These are phyloP conservation scores for Circaetus cinerascens DNA, from an alignment of 2,113 vertebrate species.

Conservation along the genomic window DNA sequence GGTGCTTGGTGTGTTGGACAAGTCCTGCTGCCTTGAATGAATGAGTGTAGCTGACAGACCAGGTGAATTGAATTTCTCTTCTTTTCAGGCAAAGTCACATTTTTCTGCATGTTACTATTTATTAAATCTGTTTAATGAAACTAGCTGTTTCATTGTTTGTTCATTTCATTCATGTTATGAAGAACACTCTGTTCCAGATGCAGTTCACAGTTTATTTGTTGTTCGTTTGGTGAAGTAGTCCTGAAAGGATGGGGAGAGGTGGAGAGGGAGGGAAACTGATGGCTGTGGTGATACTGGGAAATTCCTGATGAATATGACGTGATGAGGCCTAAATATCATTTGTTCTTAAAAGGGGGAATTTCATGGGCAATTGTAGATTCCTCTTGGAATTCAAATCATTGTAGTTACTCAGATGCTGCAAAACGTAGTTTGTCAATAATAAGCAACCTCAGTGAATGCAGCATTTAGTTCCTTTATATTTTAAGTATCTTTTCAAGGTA, in stretches of 20 bases:
- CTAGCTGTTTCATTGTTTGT: too few species aligned
- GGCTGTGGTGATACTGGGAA: background rate
- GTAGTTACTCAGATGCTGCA: background rate
- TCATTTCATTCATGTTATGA: background rate
- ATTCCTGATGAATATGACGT: background rate
- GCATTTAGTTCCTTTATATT: background rate
- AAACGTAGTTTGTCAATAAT: background rate
- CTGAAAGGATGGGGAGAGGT: background rate
- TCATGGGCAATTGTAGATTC: background rate
- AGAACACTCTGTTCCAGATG: background rate
- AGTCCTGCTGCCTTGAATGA: background rate
- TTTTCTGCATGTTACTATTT: background rate
- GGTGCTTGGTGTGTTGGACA: background rate
- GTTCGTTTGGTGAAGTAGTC: fast-evolving
- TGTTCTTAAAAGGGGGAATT: background rate
- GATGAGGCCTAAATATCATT: background rate
- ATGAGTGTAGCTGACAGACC: background rate
- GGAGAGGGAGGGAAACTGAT: background rate
- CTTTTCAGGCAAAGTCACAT: background rate
- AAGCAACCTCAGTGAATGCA: background rate
- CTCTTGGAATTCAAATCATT: background rate
- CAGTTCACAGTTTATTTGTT: background rate
- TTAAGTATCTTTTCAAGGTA: background rate
- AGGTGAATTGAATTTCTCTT: background rate
- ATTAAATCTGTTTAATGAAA: background rate